Evolutionary conservation across 2,888 invertebrate species (phyloP).

Genomic region (Nowickia ferox): DNA sequence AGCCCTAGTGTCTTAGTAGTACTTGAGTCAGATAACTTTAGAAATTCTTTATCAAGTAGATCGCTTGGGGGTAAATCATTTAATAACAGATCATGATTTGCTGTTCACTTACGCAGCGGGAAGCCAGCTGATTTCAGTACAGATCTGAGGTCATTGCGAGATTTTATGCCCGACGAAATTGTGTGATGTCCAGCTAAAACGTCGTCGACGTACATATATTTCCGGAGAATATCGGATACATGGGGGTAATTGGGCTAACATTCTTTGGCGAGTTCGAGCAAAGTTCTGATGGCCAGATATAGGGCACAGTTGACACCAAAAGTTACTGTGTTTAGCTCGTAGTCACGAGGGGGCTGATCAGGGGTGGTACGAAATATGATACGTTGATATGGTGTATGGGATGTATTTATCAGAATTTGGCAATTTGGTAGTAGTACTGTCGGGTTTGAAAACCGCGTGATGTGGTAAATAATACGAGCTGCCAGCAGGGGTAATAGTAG

Average conservation of each 20-base stretch:
- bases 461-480: too few relatives aligned
- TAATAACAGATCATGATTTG: background rate
- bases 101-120: background rate
- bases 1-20: background rate
- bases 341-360: too few relatives aligned
- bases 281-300: background rate
- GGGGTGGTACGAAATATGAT: too few relatives aligned
- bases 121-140: background rate
- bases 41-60: too few relatives aligned
- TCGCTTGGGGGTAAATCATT: background rate
- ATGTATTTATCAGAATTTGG: too few relatives aligned
- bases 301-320: slow-evolving; percentile 4
- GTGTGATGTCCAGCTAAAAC: background rate
- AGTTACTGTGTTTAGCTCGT: too few relatives aligned
- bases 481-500: too few relatives aligned
- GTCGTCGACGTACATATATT: slow-evolving; percentile 1
- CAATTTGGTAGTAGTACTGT: too few relatives aligned
- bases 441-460: too few relatives aligned
- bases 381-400: too few relatives aligned
- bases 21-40: background rate
- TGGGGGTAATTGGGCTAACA: background rate
- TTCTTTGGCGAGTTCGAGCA: background rate
- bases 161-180: background rate
- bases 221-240: background rate
- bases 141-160: background rate